Evolutionary conservation across 2,888 invertebrate species (phyloP).

Genomic region (Ctenicera cuprea): DNA sequence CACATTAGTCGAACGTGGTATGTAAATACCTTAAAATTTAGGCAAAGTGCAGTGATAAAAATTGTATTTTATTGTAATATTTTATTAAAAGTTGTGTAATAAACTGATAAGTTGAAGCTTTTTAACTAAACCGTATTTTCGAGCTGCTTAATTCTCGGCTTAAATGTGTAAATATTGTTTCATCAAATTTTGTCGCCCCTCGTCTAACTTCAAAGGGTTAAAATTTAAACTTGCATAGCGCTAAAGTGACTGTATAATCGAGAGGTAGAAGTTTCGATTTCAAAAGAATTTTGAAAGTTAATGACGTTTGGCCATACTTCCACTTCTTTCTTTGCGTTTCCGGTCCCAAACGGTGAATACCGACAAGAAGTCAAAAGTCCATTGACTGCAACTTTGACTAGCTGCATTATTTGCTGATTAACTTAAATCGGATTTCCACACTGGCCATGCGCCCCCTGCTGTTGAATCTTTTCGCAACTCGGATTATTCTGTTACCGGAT

Average conservation of each 20-base stretch:
- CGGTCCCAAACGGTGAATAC: slow-evolving; percentile 39
- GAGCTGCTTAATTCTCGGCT: slow-evolving; percentile 10
- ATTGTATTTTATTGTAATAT: too few species aligned
- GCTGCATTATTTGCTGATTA: slow-evolving; percentile 44
- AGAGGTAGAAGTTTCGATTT: slow-evolving; percentile 38
- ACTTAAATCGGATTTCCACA: slow-evolving; percentile 42
- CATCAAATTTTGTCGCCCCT: slow-evolving; percentile 38
- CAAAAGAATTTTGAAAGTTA: slow-evolving; percentile 44
- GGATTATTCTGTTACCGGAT: slow-evolving; percentile 36
- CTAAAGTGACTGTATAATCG: slow-evolving; percentile 36
- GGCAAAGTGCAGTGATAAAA: too few species aligned
- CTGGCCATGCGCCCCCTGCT: slow-evolving; percentile 27
- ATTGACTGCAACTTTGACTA: slow-evolving; percentile 17
- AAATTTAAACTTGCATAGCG: slow-evolving; percentile 29
- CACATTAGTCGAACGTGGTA: too few species aligned
- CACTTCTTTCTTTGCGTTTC: slow-evolving; percentile 45
- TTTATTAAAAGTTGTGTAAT: too few species aligned
- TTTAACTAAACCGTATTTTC: slow-evolving; percentile 2
- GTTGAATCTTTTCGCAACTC: slow-evolving; percentile 23
- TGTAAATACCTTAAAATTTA: too few species aligned
- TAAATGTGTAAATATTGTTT: slow-evolving; percentile 48
- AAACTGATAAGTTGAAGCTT: neutral
- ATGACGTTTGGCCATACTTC: slow-evolving; percentile 29
- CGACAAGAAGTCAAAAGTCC: slow-evolving; percentile 17
- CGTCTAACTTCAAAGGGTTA: slow-evolving; percentile 48